Evolutionary conservation across 2,888 invertebrate genomes (phyloP).

Genomic region (Fragum fragum): DNA sequence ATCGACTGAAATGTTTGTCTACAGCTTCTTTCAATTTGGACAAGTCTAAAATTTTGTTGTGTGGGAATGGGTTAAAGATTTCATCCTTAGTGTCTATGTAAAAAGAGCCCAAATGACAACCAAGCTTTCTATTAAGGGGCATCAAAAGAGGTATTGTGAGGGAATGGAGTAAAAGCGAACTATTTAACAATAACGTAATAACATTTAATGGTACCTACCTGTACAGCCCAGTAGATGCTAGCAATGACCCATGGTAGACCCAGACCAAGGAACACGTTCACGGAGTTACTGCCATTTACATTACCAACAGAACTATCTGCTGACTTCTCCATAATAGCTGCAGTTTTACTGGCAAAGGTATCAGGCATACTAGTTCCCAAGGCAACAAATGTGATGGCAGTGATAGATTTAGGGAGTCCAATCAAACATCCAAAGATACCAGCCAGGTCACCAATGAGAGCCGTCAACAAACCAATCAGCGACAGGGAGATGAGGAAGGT

Average conservation of each 20-base stretch:
- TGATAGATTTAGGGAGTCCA: constrained; percentile 88
- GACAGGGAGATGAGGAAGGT: constrained; percentile 89
- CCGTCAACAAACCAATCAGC: constrained; percentile 89
- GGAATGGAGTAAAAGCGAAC: too few species aligned
- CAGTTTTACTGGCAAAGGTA: constrained; percentile 89
- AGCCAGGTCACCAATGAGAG: constrained; percentile 89
- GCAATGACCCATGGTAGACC: constrained; percentile 90
- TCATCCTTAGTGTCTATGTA: too few species aligned
- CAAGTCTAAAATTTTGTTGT: too few species aligned
- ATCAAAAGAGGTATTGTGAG: too few species aligned
- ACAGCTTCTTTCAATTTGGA: too few species aligned
- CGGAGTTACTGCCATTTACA: constrained; percentile 90
- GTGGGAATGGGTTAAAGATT: too few species aligned
- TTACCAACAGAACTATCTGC: constrained; percentile 90
- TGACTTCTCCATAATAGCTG: constrained; percentile 88
- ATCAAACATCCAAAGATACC: constrained; percentile 89
- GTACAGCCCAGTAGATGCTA: constrained; percentile 87
- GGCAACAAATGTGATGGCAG: constrained; percentile 88
- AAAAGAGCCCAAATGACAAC: too few species aligned
- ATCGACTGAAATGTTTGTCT: too few species aligned
- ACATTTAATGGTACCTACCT: constrained; percentile 72
- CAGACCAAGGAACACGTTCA: constrained; percentile 90
- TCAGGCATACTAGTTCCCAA: constrained; percentile 89
- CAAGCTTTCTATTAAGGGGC: too few species aligned
- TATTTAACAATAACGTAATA: too few species aligned